phyloP scores from a whole-genome alignment of 2,888 invertebrate genomes.

The Schizaphis graminum region DNA sequence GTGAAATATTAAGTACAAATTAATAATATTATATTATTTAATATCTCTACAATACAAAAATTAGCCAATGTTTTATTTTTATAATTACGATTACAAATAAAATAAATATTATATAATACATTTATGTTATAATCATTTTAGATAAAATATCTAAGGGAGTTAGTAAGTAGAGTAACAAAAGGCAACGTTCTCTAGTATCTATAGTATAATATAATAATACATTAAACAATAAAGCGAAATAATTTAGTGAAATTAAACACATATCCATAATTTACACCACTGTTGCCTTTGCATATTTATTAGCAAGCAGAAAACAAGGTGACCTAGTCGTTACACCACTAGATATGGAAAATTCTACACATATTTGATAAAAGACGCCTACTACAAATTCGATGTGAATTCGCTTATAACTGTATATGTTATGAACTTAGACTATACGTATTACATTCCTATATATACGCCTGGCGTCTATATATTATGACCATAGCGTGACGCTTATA shows the following conservation, averaged over 20 bases:
- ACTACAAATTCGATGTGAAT: neutral
- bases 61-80: too few relatives aligned
- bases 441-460: neutral
- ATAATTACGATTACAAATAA: too few relatives aligned
- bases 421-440: neutral
- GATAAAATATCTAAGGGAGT: neutral
- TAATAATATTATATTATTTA: too few relatives aligned
- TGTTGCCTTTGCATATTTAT: neutral
- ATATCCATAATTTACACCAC: neutral
- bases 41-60: too few relatives aligned
- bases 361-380: neutral
- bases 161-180: neutral
- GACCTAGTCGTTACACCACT: neutral
- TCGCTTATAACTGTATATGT: neutral
- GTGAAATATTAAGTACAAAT: too few relatives aligned
- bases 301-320: neutral
- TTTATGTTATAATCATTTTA: neutral
- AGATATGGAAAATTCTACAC: neutral
- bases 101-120: too few relatives aligned
- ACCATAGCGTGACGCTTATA: neutral
- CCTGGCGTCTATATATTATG: conserved; percentile 25
- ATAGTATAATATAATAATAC: neutral
- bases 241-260: neutral
- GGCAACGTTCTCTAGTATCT: neutral
- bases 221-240: neutral